Percentiles rank a stretch among this genome's conserved stretches.
phyloP scores from a whole-genome alignment of 2,113 vertebrate genomes.

The Mustela nigripes region DNA sequence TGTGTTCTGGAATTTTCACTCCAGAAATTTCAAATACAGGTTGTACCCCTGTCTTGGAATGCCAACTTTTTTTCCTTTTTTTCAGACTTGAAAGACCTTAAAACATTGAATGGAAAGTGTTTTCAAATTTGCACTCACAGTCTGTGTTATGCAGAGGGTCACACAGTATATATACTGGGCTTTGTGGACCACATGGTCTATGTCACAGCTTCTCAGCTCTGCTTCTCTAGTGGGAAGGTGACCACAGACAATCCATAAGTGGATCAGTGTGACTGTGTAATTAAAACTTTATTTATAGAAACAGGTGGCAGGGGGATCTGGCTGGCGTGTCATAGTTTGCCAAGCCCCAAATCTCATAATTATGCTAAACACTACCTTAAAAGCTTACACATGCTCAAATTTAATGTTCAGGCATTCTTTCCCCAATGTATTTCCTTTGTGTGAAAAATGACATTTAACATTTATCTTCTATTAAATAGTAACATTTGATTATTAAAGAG shows the following conservation, averaged over 20 bases:
- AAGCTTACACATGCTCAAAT: neutral
- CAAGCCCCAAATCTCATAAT: neutral
- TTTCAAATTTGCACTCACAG: neutral
- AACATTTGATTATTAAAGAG: constrained; percentile 3
- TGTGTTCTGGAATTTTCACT: neutral
- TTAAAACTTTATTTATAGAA: constrained; percentile 54
- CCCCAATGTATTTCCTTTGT: neutral
- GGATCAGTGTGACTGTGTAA: neutral
- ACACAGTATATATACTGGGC: neutral
- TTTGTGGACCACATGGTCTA: neutral
- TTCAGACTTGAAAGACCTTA: neutral
- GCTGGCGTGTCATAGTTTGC: neutral
- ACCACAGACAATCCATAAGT: neutral
- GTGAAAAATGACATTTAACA: neutral
- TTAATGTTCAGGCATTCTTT: neutral
- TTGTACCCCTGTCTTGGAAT: neutral
- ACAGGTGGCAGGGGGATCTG: neutral
- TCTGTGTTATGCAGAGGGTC: neutral
- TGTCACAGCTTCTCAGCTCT: neutral
- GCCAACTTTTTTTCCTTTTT: neutral
- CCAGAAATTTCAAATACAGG: constrained; percentile 11
- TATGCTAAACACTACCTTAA: neutral
- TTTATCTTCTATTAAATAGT: constrained; percentile 11
- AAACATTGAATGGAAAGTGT: constrained; percentile 15
- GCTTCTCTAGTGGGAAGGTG: neutral